Evolutionary conservation across 1,140 invertebrate genomes (phyloP).

Genomic region (Eriosoma lanigerum): DNA sequence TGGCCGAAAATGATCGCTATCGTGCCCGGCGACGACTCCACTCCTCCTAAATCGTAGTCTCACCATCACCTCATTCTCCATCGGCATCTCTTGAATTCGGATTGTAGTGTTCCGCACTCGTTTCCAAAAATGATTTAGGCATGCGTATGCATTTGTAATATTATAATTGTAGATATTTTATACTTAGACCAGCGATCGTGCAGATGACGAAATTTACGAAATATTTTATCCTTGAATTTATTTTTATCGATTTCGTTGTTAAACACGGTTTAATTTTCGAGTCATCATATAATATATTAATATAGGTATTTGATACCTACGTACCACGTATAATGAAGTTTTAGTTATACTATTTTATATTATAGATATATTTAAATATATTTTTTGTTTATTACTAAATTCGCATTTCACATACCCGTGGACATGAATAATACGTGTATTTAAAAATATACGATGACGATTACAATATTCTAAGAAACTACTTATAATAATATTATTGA

Average conservation of each 20-base stretch:
- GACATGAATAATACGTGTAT: too few species aligned
- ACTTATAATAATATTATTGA: too few species aligned
- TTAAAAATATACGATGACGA: too few species aligned
- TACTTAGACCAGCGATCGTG: background rate
- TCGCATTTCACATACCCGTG: too few species aligned
- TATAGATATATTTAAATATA: too few species aligned
- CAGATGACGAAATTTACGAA: background rate
- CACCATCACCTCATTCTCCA: background rate
- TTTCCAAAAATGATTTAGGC: background rate
- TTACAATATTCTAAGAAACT: too few species aligned
- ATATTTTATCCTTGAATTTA: background rate
- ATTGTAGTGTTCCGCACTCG: background rate
- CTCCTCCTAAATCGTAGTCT: background rate
- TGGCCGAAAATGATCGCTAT: constrained; percentile 15
- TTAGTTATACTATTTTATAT: too few species aligned
- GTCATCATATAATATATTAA: background rate
- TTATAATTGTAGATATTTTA: background rate
- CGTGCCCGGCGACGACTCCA: background rate
- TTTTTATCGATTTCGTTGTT: background rate
- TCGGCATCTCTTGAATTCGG: background rate
- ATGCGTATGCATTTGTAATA: background rate
- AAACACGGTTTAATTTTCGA: background rate
- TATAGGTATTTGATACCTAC: too few species aligned
- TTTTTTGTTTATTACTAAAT: too few species aligned
- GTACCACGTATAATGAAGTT: background rate